A percentile compares a stretch with the other conserved stretches of the same genome.
Evolutionary conservation across 2,888 invertebrate genomes (phyloP).

Genomic region (Tenthredo livida): DNA sequence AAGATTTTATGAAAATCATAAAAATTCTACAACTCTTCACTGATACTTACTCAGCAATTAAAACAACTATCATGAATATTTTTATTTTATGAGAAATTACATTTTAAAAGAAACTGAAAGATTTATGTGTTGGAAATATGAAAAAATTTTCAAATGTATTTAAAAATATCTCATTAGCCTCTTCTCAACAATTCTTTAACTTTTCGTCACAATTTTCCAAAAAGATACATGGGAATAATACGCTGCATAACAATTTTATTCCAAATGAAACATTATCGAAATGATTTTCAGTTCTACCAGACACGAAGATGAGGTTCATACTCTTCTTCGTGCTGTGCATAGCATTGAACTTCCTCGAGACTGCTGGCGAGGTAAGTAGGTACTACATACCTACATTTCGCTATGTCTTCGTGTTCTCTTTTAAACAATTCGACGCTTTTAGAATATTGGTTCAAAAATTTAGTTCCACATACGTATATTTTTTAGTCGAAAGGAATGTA

Average conservation of each 20-base stretch:
- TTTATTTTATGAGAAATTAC: background rate
- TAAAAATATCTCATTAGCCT: background rate
- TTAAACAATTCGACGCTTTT: background rate
- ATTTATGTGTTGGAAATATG: background rate
- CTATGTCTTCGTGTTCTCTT: background rate
- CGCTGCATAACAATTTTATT: background rate
- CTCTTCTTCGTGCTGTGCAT: background rate
- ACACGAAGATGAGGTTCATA: background rate
- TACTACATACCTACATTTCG: background rate
- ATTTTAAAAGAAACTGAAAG: background rate
- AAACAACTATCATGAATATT: background rate
- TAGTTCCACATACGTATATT: background rate
- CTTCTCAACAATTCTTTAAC: background rate
- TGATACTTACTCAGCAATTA: background rate
- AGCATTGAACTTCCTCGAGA: background rate
- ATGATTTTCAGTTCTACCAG: background rate
- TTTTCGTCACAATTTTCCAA: background rate
- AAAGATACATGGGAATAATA: background rate
- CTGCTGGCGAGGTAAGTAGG: background rate
- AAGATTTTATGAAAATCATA: background rate
- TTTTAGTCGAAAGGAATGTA: constrained; percentile 37
- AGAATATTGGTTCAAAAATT: background rate
- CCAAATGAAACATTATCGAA: background rate
- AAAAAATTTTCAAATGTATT: background rate
- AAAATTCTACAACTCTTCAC: background rate